Evolutionary conservation across 2,888 invertebrate species (phyloP).

Genomic region (Watsonalla cultraria): DNA sequence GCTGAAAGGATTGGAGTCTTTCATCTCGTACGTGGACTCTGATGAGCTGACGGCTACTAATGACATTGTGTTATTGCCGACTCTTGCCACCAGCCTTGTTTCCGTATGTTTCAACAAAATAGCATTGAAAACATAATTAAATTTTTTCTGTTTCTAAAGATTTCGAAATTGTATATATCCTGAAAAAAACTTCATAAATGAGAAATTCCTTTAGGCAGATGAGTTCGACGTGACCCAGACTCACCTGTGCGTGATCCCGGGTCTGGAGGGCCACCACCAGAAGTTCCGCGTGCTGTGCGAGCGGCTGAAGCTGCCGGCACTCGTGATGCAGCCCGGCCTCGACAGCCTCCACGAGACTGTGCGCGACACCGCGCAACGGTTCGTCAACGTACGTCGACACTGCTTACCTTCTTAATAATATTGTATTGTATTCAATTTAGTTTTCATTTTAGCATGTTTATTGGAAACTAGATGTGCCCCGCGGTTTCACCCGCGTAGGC

Average conservation of each 20-base stretch:
- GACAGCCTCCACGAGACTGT: slow-evolving; percentile 29
- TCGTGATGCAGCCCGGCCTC: slow-evolving; percentile 41
- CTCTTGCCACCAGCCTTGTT: slow-evolving; percentile 12
- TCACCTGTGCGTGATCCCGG: slow-evolving; percentile 43
- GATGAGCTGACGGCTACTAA: slow-evolving; percentile 24
- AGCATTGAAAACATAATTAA: not conserved
- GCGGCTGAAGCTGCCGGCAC: slow-evolving; percentile 39
- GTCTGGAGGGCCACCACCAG: slow-evolving; percentile 39
- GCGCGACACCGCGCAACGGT: slow-evolving; percentile 30
- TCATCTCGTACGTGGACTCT: slow-evolving; percentile 7
- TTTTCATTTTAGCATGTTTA: no score
- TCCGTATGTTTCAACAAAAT: slow-evolving; percentile 6
- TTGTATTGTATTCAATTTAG: no score
- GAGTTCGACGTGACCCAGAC: slow-evolving; percentile 30
- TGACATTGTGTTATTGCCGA: slow-evolving; percentile 27
- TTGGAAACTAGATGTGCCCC: no score
- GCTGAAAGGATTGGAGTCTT: slow-evolving; percentile 8
- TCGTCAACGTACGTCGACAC: slow-evolving; percentile 24
- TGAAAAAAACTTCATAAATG: not conserved
- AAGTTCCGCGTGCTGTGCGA: slow-evolving; percentile 36
- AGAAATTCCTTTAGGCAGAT: slow-evolving; percentile 33
- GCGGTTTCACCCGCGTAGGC: no score
- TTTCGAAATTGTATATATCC: not conserved
- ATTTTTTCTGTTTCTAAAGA: not conserved
- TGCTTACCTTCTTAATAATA: not conserved